Conservation (phyloP, 2,888 invertebrate genomes). For the Caenorhabditis japonica region DNA sequence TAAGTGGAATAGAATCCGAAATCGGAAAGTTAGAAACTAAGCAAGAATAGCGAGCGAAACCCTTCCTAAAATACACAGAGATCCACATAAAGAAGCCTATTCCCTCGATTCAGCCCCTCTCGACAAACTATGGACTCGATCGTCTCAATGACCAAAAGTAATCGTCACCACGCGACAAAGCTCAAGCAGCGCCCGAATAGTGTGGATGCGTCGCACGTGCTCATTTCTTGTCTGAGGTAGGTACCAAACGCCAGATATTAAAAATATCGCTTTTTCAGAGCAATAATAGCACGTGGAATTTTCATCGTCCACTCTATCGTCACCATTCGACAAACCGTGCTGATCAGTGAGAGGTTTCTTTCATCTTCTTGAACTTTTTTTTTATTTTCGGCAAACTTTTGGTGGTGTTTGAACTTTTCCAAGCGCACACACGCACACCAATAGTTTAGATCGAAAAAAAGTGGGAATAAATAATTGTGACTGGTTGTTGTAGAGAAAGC, state of each 20-base stretch:
- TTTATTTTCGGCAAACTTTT: no score
- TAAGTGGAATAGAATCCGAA: no score
- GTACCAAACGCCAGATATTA: no score
- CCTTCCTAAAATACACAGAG: no score
- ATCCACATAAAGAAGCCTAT: neutral
- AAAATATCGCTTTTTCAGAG: constrained; percentile 63
- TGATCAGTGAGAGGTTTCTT: constrained; percentile 80
- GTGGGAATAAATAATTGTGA: constrained; percentile 4
- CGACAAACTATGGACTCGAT: constrained; percentile 31
- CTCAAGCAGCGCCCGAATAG: constrained; percentile 39
- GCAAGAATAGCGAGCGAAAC: no score
- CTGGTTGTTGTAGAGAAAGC: constrained; percentile 69
- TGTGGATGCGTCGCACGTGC: constrained; percentile 47
- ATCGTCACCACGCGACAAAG: constrained; percentile 27
- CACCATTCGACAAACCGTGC: constrained; percentile 88
- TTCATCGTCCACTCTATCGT: constrained; percentile 74
- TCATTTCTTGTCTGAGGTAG: constrained; percentile 43
- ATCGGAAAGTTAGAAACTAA: no score
- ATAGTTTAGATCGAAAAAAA: no score
- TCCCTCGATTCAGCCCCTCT: neutral
- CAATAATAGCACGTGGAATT: constrained; percentile 69
- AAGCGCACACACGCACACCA: neutral
- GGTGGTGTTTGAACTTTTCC: constrained; percentile 13
- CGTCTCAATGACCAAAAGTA: constrained; percentile 30
- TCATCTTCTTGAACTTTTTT: neutral